A percentile compares a stretch with the other conserved stretches of the same genome.
Conservation (phyloP, 2,113 vertebrate genomes). For the Prionailurus viverrinus region DNA sequence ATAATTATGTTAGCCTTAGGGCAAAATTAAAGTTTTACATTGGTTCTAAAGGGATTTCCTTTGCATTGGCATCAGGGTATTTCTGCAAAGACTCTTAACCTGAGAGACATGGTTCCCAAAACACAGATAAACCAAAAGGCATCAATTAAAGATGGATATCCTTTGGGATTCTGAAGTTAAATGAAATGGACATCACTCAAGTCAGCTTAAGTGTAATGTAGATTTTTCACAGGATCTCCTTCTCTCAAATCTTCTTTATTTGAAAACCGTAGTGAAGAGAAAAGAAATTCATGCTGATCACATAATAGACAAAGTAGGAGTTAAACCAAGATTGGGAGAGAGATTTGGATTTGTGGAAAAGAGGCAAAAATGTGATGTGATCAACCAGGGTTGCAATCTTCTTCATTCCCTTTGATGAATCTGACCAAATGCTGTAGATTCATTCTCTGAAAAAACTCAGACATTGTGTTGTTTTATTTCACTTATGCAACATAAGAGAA, state of each 20-base stretch:
- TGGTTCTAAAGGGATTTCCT: conserved; percentile 65
- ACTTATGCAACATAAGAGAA: background rate
- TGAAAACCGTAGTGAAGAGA: background rate
- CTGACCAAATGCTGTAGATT: background rate
- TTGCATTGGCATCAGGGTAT: background rate
- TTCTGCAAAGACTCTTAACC: background rate
- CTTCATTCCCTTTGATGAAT: background rate
- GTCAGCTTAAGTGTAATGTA: background rate
- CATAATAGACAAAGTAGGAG: background rate
- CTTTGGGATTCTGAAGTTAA: background rate
- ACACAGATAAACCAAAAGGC: background rate
- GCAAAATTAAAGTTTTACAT: conserved; percentile 7
- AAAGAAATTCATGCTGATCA: background rate
- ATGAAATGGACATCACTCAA: background rate
- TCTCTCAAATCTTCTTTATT: background rate
- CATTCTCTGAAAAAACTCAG: background rate
- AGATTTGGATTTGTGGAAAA: background rate
- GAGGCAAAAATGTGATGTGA: background rate
- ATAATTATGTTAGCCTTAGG: conserved; percentile 38
- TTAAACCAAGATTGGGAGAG: background rate
- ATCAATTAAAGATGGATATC: background rate
- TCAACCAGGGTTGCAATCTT: background rate
- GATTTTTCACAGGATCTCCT: background rate
- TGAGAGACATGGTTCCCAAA: background rate
- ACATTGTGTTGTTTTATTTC: background rate